Evolutionary conservation across 2,113 vertebrate genomes (phyloP), one percentile per base, ranked within the genome.

Genomic region (Sisor rabdophorus): DNA sequence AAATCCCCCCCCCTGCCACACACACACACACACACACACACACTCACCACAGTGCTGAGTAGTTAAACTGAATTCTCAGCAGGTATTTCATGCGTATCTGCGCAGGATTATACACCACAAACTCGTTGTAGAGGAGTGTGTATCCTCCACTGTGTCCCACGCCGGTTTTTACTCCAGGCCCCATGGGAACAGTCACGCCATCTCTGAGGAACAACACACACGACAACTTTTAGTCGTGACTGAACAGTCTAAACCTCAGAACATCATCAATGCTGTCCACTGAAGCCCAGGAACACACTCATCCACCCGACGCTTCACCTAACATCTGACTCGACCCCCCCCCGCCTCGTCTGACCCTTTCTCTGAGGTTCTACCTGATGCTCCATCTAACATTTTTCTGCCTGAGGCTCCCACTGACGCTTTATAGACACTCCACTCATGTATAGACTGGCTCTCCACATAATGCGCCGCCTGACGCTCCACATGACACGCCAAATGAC

Each of bases 121-220:
- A 97, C 85, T 97, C 95, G 8, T 96, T 97, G 86, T 96, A 97
- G 65, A 95, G 93, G 19, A 97, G 93, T 0, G 92, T 92, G 82
- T 95, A 97, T 24, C 87, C 87, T 0, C 76, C 82, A 1, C 61
- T 53, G 50, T 89, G 89, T 11, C 79, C 80, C 75, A 91, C 67
- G 0, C 88, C 87, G 0, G 92, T 94, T 79, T 88, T 88, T 69
- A 80, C 68, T 0, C 84, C 84, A 0, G 95, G 95, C 1, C 95
- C 95, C 87, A 96, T 81, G 0, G 94, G 94, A 11, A 97, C 91
- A 0, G 79, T 86, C 30, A 86, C 79, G 1, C 90, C 94, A 16
- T 93, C 87, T 80, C 95, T 96, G 87, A 16, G 71, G 85, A 48
- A 40, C 93, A 85, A 19, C 67, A 84, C 17, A 26, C 19, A 13